Percentiles rank a stretch among this genome's conserved stretches.
Conservation (phyloP, 2,797 vertebrate species). For the Podargus strigoides region DNA sequence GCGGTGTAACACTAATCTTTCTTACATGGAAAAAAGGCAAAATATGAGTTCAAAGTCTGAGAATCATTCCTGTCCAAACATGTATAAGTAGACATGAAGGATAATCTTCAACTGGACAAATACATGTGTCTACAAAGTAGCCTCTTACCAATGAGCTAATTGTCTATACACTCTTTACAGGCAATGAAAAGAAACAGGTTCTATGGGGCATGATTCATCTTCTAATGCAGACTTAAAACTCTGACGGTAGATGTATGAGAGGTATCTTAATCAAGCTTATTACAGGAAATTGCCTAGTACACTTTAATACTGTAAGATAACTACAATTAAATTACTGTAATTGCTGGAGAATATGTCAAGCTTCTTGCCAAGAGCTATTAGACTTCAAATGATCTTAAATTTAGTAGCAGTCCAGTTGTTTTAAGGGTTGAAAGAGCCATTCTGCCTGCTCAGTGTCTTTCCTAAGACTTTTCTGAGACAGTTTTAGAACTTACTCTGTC, state of each 20-base stretch:
- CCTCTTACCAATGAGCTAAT: neutral
- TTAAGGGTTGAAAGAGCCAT: neutral
- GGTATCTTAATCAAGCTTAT: constrained; percentile 45
- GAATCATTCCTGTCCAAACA: neutral
- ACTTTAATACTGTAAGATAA: constrained; percentile 39
- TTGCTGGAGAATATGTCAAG: constrained; percentile 41
- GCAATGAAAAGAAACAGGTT: neutral
- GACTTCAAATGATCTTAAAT: constrained; percentile 24
- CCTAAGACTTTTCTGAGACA: neutral
- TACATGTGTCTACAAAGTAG: neutral
- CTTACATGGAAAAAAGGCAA: neutral
- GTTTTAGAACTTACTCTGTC: neutral
- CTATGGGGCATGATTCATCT: neutral
- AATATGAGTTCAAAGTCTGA: neutral
- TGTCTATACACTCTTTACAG: neutral
- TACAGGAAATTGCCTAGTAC: constrained; percentile 41
- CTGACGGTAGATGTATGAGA: neutral
- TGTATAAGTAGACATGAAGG: neutral
- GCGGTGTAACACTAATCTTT: neutral
- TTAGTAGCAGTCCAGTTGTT: neutral
- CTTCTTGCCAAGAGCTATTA: constrained; percentile 52
- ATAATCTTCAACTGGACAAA: neutral
- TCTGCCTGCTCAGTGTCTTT: neutral
- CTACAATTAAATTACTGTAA: constrained; percentile 61
- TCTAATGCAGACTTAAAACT: neutral